Percentiles rank a stretch among this genome's conserved stretches.
Conservation (phyloP, 1,140 invertebrate genomes). For the Drosophila grimshawi region DNA sequence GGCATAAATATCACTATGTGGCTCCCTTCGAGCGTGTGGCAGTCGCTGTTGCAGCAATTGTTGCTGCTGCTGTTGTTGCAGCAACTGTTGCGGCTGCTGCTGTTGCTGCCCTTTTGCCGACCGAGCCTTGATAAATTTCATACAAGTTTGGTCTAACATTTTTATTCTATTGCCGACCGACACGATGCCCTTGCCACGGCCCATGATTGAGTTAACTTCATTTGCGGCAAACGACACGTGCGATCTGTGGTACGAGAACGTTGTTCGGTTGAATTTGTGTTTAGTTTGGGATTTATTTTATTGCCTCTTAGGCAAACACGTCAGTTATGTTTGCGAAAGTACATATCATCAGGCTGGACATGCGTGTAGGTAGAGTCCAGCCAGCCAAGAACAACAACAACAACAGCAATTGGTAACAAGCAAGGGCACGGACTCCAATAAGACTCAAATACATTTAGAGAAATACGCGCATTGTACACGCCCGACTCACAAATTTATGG, state of each 20-base stretch:
- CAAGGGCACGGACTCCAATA: conserved; percentile 52
- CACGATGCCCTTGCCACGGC: conserved; percentile 47
- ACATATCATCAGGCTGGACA: conserved; percentile 80
- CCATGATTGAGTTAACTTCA: conserved; percentile 81
- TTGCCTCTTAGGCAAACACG: conserved; percentile 80
- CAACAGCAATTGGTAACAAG: conserved; percentile 28
- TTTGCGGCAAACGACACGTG: conserved; percentile 69
- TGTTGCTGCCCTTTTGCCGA: conserved; percentile 11
- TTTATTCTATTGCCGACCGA: conserved; percentile 65
- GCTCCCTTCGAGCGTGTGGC: conserved; percentile 71
- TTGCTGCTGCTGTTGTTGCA: conserved; percentile 12
- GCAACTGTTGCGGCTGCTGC: conserved; percentile 31
- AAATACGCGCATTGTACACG: conserved; percentile 31
- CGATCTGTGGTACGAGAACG: conserved; percentile 21
- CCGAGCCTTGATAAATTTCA: conserved; percentile 71
- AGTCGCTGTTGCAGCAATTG: conserved; percentile 29
- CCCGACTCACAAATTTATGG: conserved; percentile 71
- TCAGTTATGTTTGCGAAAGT: conserved; percentile 82
- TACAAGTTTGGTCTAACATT: conserved; percentile 80
- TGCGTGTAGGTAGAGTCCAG: conserved; percentile 73
- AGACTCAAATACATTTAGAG: conserved; percentile 53
- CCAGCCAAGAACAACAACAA: conserved; percentile 25
- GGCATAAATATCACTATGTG: conserved; percentile 81
- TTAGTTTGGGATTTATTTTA: conserved; percentile 74
- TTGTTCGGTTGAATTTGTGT: conserved; percentile 50